A percentile compares a stretch with the other conserved stretches of the same genome.
phyloP scores from a whole-genome alignment of 2,113 vertebrate genomes.

The Pholis gunnellus region DNA sequence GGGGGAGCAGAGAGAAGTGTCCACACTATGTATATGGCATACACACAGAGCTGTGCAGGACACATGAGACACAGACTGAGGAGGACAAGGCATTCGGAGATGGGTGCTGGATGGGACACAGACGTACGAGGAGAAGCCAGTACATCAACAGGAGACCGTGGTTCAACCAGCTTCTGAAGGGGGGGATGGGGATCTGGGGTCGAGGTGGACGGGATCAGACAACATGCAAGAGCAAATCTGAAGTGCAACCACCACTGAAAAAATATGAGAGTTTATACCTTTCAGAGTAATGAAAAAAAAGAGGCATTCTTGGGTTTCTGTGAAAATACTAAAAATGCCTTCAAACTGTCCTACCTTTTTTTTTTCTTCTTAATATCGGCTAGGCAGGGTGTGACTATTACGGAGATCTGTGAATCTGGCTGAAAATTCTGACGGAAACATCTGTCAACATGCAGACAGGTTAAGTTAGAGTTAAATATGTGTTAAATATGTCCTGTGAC shows the following conservation, averaged over 20 bases:
- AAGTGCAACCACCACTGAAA: slow-evolving; percentile 83
- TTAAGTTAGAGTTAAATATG: slow-evolving; percentile 81
- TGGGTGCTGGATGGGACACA: slow-evolving; percentile 83
- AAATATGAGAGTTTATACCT: slow-evolving; percentile 79
- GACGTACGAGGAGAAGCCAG: slow-evolving; percentile 75
- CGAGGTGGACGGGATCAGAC: slow-evolving; percentile 78
- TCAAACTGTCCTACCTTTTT: slow-evolving; percentile 88
- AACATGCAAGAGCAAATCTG: slow-evolving; percentile 85
- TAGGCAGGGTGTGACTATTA: slow-evolving; percentile 87
- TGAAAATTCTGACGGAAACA: slow-evolving; percentile 87
- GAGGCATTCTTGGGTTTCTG: slow-evolving; percentile 83
- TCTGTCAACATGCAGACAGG: slow-evolving; percentile 89
- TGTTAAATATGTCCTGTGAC: slow-evolving; percentile 40
- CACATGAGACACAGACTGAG: slow-evolving; percentile 75
- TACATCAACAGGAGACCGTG: slow-evolving; percentile 73
- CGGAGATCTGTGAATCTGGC: slow-evolving; percentile 84
- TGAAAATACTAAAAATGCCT: slow-evolving; percentile 82
- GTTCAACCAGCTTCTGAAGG: slow-evolving; percentile 73
- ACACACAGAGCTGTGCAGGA: slow-evolving; percentile 79
- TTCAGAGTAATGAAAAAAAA: slow-evolving; percentile 82
- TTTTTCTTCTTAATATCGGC: slow-evolving; percentile 88
- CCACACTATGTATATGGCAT: slow-evolving; percentile 77
- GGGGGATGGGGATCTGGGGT: slow-evolving; percentile 42
- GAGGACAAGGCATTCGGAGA: slow-evolving; percentile 74
- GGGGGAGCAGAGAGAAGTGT: slow-evolving; percentile 64